Evolutionary conservation across 1,140 invertebrate species (phyloP), one percentile per base, ranked within the genome.

Genomic region (Drosophila obscura): DNA sequence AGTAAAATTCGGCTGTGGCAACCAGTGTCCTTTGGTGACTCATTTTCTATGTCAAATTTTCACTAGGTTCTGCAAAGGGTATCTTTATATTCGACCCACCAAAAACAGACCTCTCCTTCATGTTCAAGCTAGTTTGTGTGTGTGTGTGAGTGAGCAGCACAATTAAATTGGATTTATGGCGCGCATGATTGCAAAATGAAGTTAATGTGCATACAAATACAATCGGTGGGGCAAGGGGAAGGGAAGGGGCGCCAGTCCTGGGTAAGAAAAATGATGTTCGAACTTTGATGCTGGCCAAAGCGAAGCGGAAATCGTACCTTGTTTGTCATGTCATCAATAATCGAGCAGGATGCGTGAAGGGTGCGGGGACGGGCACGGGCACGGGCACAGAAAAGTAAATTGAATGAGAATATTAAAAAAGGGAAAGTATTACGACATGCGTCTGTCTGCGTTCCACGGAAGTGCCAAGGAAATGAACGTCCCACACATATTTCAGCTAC

Each of bases 321-420:
- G 80, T 89, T 88, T 88, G 83, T 83, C 84, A 88, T 89, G 83
- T 88, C 83, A 88, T 88, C 84, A 88, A 89, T 88, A 89, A 87
- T 75, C 68, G 74, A 71, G 55, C 43, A 81, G 62, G 24, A 31
- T 24, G 56, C 41, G 52, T 39, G 26, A 46, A 46, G 53, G 48
- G 45, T 19, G 19, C 26, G 55, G n/a, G n/a, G n/a, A n/a, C n/a
- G n/a, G n/a, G n/a, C n/a, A n/a, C n/a, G n/a, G n/a, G n/a, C n/a
- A n/a, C n/a, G n/a, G 51, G 19, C 35, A 51, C 31, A 35, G 57
- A 57, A 46, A 50, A 71, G 82, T 66, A 82, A 87, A 88, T 87
- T 87, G 82, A 88, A 87, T 88, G 75, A 82, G 71, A 75, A 87
- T 87, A 87, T 88, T 88, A 82, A 87, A 88, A 82, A 72, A 75